phyloP scores from a whole-genome alignment of 1,140 invertebrate species.

The Achroia grisella region DNA sequence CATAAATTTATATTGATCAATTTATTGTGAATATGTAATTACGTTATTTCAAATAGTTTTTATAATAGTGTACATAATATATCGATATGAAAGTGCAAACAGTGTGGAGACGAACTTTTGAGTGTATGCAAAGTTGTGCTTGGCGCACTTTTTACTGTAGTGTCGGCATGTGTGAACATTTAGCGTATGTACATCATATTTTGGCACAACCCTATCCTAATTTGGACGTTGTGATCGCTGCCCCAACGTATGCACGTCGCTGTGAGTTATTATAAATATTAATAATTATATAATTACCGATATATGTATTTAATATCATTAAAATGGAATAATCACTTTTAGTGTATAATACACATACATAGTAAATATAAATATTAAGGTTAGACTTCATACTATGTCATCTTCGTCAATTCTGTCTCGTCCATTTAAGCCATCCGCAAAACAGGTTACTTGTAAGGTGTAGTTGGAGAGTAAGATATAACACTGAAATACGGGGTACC shows the following conservation, averaged over 20 bases:
- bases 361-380: too few relatives aligned
- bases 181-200: slow-evolving; percentile 34
- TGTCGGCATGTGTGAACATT: slow-evolving; percentile 31
- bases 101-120: slow-evolving; percentile 33
- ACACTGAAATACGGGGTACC: too few relatives aligned
- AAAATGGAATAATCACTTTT: too few relatives aligned
- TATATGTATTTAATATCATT: too few relatives aligned
- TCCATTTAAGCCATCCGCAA: too few relatives aligned
- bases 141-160: slow-evolving; percentile 43
- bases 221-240: slow-evolving; percentile 48
- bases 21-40: slow-evolving; percentile 1
- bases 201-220: slow-evolving; percentile 42
- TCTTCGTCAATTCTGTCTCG: too few relatives aligned
- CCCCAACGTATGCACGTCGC: slow-evolving; percentile 37
- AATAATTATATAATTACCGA: too few relatives aligned
- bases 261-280: slow-evolving; percentile 28
- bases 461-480: too few relatives aligned
- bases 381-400: too few relatives aligned
- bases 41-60: not conserved
- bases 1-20: not conserved
- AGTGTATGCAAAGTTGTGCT: slow-evolving; percentile 43
- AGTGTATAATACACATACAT: too few relatives aligned
- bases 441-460: too few relatives aligned
- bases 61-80: slow-evolving; percentile 3
- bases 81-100: slow-evolving; percentile 39